A percentile compares a stretch with the other conserved stretches of the same genome.
These are phyloP conservation scores for Thalassaphorura encarpata DNA, from an alignment of 1,140 invertebrate species.

Conservation along the genomic window DNA sequence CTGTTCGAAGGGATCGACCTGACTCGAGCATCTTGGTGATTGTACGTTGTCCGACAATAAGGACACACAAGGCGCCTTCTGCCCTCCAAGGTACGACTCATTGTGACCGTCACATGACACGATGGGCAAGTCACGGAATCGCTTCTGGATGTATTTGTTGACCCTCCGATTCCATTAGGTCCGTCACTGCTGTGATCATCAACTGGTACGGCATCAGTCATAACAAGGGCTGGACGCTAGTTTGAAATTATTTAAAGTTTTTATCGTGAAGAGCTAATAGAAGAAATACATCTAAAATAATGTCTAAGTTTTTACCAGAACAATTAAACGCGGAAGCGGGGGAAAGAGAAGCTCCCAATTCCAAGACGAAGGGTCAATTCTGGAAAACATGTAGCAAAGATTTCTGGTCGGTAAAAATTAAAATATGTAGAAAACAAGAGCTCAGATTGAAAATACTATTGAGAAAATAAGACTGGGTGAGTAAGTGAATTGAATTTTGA, in stretches of 20 bases:
- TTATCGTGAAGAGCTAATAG: no score
- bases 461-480: no score
- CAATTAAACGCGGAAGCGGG: slow-evolving; percentile 30
- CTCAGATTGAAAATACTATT: no score
- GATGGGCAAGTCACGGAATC: slow-evolving; percentile 32
- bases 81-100: slow-evolving; percentile 26
- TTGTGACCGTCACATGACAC: slow-evolving; percentile 31
- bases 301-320: slow-evolving; percentile 26
- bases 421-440: no score
- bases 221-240: slow-evolving; percentile 31
- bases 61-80: slow-evolving; percentile 28
- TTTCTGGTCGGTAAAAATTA: no score
- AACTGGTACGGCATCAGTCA: slow-evolving; percentile 26
- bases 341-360: slow-evolving; percentile 33
- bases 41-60: slow-evolving; percentile 29
- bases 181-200: slow-evolving; percentile 12
- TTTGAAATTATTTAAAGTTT: no score
- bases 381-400: no score
- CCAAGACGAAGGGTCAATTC: slow-evolving; percentile 30
- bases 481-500: no score
- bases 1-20: slow-evolving; percentile 3
- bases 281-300: no score
- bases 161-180: slow-evolving; percentile 7
- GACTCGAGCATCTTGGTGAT: slow-evolving; percentile 23
- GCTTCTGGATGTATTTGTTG: slow-evolving; percentile 29